Evolutionary conservation across 2,113 vertebrate genomes (phyloP).

Genomic region (Platichthys stellatus): DNA sequence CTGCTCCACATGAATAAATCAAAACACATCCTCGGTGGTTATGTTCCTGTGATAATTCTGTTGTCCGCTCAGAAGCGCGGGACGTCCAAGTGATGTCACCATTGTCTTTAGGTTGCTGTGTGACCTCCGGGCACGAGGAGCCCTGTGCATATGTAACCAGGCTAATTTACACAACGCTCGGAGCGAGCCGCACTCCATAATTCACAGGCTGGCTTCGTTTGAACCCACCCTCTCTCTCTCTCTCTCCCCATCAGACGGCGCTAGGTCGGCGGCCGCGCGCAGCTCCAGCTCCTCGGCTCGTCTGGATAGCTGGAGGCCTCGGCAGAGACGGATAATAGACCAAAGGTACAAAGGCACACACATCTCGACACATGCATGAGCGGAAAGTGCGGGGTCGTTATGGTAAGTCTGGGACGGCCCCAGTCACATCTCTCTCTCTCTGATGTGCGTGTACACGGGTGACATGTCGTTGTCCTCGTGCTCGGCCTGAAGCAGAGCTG

Average conservation of each 20-base stretch:
- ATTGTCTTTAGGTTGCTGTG: slow-evolving; percentile 61
- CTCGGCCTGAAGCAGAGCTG: slow-evolving; percentile 73
- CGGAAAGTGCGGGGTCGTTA: slow-evolving; percentile 76
- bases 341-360: slow-evolving; percentile 82
- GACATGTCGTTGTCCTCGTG: slow-evolving; percentile 71
- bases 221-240: slow-evolving; percentile 67
- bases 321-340: slow-evolving; percentile 75
- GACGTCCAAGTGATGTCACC: slow-evolving; percentile 57
- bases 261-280: slow-evolving; percentile 68
- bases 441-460: slow-evolving; percentile 73
- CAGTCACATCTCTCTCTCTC: slow-evolving; percentile 62
- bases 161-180: slow-evolving; percentile 83
- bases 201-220: slow-evolving; percentile 80
- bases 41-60: slow-evolving; percentile 42
- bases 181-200: slow-evolving; percentile 80
- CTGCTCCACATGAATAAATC: slow-evolving; percentile 24
- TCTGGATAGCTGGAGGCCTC: slow-evolving; percentile 78
- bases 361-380: slow-evolving; percentile 72
- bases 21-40: slow-evolving; percentile 3
- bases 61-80: slow-evolving; percentile 34
- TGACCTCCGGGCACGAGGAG: slow-evolving; percentile 69
- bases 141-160: slow-evolving; percentile 82
- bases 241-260: slow-evolving; percentile 63
- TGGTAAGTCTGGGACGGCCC: slow-evolving; percentile 52
- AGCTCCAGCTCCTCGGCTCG: slow-evolving; percentile 69